phyloP scores from a whole-genome alignment of 1,140 invertebrate genomes.

The Drosophila rhopaloa region DNA sequence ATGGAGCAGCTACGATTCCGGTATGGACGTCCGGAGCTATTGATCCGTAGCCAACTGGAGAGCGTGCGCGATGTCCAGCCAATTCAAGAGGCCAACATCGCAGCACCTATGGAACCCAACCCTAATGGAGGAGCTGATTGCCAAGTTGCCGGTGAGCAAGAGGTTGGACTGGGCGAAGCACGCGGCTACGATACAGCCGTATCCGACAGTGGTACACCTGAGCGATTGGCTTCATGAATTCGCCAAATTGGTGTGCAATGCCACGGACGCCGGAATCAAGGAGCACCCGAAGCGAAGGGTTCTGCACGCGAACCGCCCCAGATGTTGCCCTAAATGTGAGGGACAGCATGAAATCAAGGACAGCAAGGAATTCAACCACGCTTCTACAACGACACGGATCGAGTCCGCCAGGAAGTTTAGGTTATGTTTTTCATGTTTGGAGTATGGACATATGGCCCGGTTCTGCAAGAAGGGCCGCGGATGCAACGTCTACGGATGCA shows the following conservation, averaged over 20 bases:
- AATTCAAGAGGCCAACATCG: constrained; percentile 5
- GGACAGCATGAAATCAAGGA: neutral
- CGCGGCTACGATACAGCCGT: neutral
- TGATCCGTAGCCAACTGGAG: constrained; percentile 16
- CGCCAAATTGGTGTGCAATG: neutral
- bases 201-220: constrained; percentile 5
- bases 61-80: neutral
- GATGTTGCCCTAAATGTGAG: no score
- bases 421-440: neutral
- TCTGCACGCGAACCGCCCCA: neutral
- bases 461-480: constrained; percentile 1
- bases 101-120: constrained; percentile 1
- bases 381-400: neutral
- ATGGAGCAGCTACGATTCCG: no score
- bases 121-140: constrained; percentile 11
- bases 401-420: neutral
- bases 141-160: neutral
- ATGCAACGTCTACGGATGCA: constrained; percentile 5
- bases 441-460: neutral
- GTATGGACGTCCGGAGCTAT: constrained; percentile 1
- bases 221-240: constrained; percentile 2
- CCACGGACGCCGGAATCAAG: neutral
- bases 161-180: constrained; percentile 13
- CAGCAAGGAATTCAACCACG: constrained; percentile 8
- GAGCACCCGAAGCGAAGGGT: constrained; percentile 1